A percentile compares a stretch with the other conserved stretches of the same genome.
Conservation (phyloP, 2,888 invertebrate species). For the Cerceris rybyensis region DNA sequence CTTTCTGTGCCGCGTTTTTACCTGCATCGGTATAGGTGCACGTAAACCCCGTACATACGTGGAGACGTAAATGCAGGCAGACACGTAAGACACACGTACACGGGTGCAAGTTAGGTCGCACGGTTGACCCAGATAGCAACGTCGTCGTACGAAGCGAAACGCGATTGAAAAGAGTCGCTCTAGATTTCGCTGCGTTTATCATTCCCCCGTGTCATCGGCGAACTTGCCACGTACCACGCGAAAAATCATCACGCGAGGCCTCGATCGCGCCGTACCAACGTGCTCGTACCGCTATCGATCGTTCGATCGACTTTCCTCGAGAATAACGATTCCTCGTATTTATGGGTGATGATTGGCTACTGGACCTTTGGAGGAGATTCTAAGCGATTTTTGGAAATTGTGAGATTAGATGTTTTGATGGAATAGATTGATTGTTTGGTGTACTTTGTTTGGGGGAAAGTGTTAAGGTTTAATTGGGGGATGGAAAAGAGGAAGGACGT, state of each 20-base stretch:
- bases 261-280: constrained; percentile 9
- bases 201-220: constrained; percentile 45
- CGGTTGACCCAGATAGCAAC: constrained; percentile 67
- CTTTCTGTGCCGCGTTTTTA: too few relatives aligned
- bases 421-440: too few relatives aligned
- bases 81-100: constrained; percentile 19
- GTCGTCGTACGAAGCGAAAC: constrained; percentile 58
- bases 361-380: not conserved
- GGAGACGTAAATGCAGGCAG: not conserved
- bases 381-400: not conserved
- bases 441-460: too few relatives aligned
- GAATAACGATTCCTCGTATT: too few relatives aligned
- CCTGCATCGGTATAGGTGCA: not conserved
- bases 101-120: constrained; percentile 62
- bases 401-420: not conserved
- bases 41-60: not conserved
- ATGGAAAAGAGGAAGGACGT: too few relatives aligned
- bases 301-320: too few relatives aligned
- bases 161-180: constrained; percentile 64
- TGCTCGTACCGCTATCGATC: not conserved
- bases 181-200: constrained; percentile 62
- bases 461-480: too few relatives aligned
- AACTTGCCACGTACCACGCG: constrained; percentile 16
- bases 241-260: constrained; percentile 31
- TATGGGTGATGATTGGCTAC: not conserved